Evolutionary conservation across 1,140 invertebrate genomes (phyloP).

Genomic region (Pachyrhynchus sulphureomaculatus): DNA sequence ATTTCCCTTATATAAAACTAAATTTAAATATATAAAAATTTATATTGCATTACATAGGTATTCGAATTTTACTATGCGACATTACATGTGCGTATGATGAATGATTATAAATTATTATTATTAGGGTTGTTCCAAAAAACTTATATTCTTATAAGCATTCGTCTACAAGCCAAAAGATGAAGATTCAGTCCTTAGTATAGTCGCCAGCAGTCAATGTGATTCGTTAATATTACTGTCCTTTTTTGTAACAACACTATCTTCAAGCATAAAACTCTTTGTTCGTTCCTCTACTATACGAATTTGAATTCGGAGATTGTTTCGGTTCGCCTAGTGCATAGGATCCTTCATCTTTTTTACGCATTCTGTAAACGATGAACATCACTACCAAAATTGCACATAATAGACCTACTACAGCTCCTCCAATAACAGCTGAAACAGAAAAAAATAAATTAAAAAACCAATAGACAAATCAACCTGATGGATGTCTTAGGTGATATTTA

Average conservation of each 20-base stretch:
- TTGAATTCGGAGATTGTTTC: constrained; percentile 86
- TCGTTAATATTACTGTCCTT: constrained; percentile 38
- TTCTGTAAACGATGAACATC: constrained; percentile 99
- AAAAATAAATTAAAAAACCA: constrained; percentile 1
- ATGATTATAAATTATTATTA: constrained; percentile 6
- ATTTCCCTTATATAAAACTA: neutral
- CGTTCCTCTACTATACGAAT: constrained; percentile 86
- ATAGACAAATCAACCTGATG: too few relatives aligned
- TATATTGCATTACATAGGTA: neutral
- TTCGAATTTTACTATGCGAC: constrained; percentile 16
- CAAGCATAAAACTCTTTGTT: constrained; percentile 95
- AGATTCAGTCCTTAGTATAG: constrained; percentile 46
- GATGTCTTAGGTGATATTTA: too few relatives aligned
- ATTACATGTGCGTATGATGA: constrained; percentile 8
- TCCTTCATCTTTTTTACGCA: constrained; percentile 99
- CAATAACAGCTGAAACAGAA: constrained; percentile 88
- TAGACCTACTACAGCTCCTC: constrained; percentile 94
- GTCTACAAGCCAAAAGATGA: constrained; percentile 29
- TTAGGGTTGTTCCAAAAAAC: neutral
- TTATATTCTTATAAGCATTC: neutral
- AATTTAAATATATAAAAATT: neutral
- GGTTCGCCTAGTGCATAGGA: constrained; percentile 97
- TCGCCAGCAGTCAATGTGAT: constrained; percentile 39
- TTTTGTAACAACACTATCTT: constrained; percentile 55
- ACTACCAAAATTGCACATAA: constrained; percentile 96